Evolutionary conservation across 2,888 invertebrate genomes (phyloP).

Genomic region (Apamea sordens): DNA sequence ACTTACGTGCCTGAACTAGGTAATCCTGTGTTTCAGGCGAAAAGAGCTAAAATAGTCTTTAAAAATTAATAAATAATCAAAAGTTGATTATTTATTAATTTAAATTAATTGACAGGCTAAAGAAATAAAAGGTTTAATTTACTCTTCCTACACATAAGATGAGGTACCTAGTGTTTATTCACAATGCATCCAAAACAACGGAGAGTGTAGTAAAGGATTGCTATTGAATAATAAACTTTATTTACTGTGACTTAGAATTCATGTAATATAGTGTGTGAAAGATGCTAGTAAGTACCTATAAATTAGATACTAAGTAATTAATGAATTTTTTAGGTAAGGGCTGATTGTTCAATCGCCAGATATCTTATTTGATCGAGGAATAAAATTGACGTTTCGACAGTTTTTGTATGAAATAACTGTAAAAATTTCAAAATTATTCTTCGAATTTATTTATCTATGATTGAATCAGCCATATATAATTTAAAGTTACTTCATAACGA

Average conservation of each 20-base stretch:
- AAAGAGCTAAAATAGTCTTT: no score
- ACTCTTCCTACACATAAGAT: not conserved
- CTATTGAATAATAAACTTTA: not conserved
- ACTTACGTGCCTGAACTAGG: no score
- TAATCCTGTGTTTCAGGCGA: no score
- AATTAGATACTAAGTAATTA: not conserved
- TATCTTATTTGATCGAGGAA: no score
- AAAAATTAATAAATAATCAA: no score
- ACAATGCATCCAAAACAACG: not conserved
- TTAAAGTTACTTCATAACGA: not conserved
- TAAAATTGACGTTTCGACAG: no score
- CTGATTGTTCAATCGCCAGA: no score
- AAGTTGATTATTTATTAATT: no score
- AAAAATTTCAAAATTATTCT: no score
- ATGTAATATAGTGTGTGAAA: not conserved
- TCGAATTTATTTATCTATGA: no score
- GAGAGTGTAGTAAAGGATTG: not conserved
- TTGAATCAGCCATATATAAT: not conserved
- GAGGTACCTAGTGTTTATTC: not conserved
- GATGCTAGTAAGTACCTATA: not conserved
- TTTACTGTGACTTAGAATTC: not conserved
- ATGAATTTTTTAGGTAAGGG: not conserved
- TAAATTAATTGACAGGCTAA: not conserved
- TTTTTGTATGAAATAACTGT: no score
- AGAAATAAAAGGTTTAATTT: not conserved